Evolutionary conservation across 2,113 vertebrate genomes (phyloP).

Genomic region (Himantopus leucocephalus): DNA sequence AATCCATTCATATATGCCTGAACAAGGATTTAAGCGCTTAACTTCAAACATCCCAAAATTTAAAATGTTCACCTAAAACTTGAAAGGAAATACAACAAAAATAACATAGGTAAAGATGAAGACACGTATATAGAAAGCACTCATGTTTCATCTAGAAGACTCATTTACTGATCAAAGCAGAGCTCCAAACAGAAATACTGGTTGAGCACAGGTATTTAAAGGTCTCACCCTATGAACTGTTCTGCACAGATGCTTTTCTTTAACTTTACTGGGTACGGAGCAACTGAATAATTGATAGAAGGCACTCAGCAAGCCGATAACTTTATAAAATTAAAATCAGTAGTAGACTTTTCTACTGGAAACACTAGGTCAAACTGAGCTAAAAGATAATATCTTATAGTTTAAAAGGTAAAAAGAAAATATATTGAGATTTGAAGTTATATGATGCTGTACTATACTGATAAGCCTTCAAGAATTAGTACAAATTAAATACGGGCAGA

Average conservation of each 20-base stretch:
- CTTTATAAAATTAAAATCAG: neutral
- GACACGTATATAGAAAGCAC: neutral
- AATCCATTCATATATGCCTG: neutral
- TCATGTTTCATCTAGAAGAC: neutral
- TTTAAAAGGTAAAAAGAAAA: constrained; percentile 25
- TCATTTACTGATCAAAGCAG: neutral
- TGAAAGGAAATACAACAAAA: neutral
- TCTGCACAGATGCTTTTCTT: neutral
- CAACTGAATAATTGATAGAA: neutral
- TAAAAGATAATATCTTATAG: neutral
- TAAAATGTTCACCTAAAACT: neutral
- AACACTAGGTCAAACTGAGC: neutral
- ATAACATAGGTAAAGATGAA: neutral
- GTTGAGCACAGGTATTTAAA: neutral
- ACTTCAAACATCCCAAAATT: neutral
- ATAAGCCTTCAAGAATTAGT: constrained; percentile 51
- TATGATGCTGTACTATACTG: neutral
- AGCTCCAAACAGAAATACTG: neutral
- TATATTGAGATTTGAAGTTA: neutral
- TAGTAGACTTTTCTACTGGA: neutral
- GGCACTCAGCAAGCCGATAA: neutral
- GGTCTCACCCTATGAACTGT: neutral
- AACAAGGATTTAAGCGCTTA: neutral
- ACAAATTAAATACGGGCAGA: neutral
- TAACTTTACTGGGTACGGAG: neutral